phyloP scores from a whole-genome alignment of 2,797 vertebrate genomes.

The Sparidentex hasta region DNA sequence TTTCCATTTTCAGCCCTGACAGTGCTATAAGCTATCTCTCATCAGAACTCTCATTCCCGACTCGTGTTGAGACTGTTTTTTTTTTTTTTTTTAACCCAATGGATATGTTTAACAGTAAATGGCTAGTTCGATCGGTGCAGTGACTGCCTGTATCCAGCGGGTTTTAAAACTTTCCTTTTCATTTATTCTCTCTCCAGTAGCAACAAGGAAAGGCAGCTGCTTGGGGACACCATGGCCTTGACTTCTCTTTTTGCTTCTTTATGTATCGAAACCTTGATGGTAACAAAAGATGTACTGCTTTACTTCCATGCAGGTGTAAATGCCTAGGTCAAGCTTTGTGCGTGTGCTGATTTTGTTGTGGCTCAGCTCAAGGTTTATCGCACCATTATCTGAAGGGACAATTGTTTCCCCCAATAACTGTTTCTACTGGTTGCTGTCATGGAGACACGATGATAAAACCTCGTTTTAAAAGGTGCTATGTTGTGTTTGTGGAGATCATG shows the following conservation, averaged over 20 bases:
- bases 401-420: slow-evolving; percentile 22
- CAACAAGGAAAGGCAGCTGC: slow-evolving; percentile 16
- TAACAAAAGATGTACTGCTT: slow-evolving; percentile 14
- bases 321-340: not conserved
- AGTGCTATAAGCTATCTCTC: slow-evolving; percentile 29
- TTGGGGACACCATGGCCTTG: not conserved
- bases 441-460: not conserved
- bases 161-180: slow-evolving; percentile 5
- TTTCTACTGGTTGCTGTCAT: slow-evolving; percentile 22
- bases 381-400: not conserved
- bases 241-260: slow-evolving; percentile 3
- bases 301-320: not conserved
- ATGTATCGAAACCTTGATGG: slow-evolving; percentile 13
- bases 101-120: slow-evolving; percentile 28
- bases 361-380: slow-evolving; percentile 7
- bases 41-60: slow-evolving; percentile 8
- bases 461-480: slow-evolving; percentile 13
- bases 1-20: slow-evolving; percentile 47
- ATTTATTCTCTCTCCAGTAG: slow-evolving; percentile 1
- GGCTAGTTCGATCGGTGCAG: slow-evolving; percentile 24
- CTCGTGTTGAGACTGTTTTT: slow-evolving; percentile 14
- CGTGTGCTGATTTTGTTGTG: slow-evolving; percentile 1
- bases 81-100: slow-evolving; percentile 25
- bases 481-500: slow-evolving; percentile 19
- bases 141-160: not conserved